Conservation (phyloP, 1,140 invertebrate species). For the Trypoxylus dichotomus region DNA sequence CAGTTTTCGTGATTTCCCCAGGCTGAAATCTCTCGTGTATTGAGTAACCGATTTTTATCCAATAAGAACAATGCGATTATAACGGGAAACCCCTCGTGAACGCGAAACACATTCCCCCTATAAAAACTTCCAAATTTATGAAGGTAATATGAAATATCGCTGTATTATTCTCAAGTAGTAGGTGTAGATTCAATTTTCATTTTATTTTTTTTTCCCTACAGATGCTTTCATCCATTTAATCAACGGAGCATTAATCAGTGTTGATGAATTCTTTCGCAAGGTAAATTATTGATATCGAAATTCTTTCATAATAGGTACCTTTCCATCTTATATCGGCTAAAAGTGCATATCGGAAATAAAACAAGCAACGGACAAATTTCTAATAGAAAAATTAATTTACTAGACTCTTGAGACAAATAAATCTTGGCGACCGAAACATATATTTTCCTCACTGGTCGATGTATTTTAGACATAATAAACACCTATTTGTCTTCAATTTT, state of each 20-base stretch:
- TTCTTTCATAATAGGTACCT: background rate
- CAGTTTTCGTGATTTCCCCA: slow-evolving; percentile 18
- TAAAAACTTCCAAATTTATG: slow-evolving; percentile 22
- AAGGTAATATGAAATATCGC: slow-evolving; percentile 1
- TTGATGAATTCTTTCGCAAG: background rate
- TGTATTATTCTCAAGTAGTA: background rate
- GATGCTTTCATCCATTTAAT: background rate
- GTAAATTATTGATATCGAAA: background rate
- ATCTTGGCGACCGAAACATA: no score
- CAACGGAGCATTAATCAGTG: background rate
- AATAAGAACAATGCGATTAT: slow-evolving; percentile 18
- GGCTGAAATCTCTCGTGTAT: slow-evolving; percentile 7
- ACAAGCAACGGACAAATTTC: background rate
- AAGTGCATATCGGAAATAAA: background rate
- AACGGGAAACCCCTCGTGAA: background rate
- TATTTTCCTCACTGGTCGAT: no score
- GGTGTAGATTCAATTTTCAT: background rate
- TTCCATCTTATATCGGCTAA: background rate
- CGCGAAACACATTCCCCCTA: background rate
- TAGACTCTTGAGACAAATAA: no score
- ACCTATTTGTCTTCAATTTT: no score
- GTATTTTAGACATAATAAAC: no score
- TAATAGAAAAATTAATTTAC: no score
- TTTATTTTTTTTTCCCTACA: background rate
- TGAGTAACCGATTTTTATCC: slow-evolving; percentile 9